These are phyloP conservation scores for Mallotus villosus DNA, from an alignment of 2,797 vertebrate species.

Conservation along the genomic window DNA sequence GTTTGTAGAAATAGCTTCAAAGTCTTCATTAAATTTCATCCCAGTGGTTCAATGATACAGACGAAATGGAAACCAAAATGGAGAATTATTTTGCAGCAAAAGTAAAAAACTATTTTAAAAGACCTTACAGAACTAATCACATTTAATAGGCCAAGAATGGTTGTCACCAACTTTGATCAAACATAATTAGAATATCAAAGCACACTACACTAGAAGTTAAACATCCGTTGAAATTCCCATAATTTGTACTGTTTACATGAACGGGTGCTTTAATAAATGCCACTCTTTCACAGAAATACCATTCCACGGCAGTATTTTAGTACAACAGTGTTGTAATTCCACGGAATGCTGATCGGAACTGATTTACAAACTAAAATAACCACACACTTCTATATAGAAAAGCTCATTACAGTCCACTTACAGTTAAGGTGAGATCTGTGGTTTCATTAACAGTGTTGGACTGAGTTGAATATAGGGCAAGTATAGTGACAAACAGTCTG, in stretches of 20 bases:
- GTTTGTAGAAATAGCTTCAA: slow-evolving; percentile 41
- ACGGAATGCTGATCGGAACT: too few relatives aligned
- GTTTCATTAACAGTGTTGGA: slow-evolving; percentile 24
- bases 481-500: too few relatives aligned
- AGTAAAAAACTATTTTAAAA: too few relatives aligned
- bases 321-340: too few relatives aligned
- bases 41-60: background rate
- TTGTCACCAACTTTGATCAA: background rate
- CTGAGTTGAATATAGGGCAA: too few relatives aligned
- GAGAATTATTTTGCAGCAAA: background rate
- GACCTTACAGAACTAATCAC: background rate
- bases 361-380: background rate
- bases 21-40: slow-evolving; percentile 23
- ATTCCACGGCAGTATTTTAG: too few relatives aligned
- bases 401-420: slow-evolving; percentile 41
- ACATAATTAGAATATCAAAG: background rate
- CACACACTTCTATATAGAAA: too few relatives aligned
- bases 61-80: background rate
- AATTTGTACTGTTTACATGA: background rate
- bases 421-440: slow-evolving; percentile 23
- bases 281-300: background rate
- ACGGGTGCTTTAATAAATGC: background rate
- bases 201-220: background rate
- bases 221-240: background rate
- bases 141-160: background rate